Evolutionary conservation across 2,797 vertebrate species (phyloP).

Genomic region (Hyperoplus immaculatus): DNA sequence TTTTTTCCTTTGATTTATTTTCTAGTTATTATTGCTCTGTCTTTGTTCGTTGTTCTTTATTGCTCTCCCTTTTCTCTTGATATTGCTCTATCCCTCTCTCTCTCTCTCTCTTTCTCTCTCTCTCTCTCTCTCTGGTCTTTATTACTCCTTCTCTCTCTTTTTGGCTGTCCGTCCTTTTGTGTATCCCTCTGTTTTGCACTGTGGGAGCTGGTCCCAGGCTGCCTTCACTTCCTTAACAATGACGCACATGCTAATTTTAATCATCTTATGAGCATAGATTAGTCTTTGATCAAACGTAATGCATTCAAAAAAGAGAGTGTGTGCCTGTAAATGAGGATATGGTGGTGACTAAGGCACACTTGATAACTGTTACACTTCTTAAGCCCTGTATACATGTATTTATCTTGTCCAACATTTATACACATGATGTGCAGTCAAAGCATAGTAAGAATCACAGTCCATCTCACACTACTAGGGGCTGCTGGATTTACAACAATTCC

Average conservation of each 20-base stretch:
- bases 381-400: conserved; percentile 44
- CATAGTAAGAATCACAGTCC: conserved; percentile 56
- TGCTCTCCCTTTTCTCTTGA: conserved; percentile 23
- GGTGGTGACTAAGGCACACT: conserved; percentile 44
- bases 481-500: conserved; percentile 62
- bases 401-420: conserved; percentile 26
- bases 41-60: conserved; percentile 66
- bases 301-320: conserved; percentile 53
- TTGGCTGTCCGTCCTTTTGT: conserved; percentile 30
- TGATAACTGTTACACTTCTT: conserved; percentile 52
- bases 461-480: conserved; percentile 43
- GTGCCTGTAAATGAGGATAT: conserved; percentile 36
- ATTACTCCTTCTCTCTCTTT: conserved; percentile 45
- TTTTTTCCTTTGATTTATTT: conserved; percentile 64
- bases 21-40: conserved; percentile 66
- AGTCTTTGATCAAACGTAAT: conserved; percentile 82
- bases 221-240: conserved; percentile 65
- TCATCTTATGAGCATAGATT: conserved; percentile 78
- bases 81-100: conserved; percentile 25
- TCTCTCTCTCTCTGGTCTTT: conserved; percentile 4
- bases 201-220: conserved; percentile 68
- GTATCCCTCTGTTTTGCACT: conserved; percentile 39
- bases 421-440: conserved; percentile 43
- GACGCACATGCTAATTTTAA: conserved; percentile 84
- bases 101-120: not conserved